These are phyloP conservation scores for Pseudococcus jackbeardsleyi DNA, from an alignment of 2,888 invertebrate species.

Conservation along the genomic window DNA sequence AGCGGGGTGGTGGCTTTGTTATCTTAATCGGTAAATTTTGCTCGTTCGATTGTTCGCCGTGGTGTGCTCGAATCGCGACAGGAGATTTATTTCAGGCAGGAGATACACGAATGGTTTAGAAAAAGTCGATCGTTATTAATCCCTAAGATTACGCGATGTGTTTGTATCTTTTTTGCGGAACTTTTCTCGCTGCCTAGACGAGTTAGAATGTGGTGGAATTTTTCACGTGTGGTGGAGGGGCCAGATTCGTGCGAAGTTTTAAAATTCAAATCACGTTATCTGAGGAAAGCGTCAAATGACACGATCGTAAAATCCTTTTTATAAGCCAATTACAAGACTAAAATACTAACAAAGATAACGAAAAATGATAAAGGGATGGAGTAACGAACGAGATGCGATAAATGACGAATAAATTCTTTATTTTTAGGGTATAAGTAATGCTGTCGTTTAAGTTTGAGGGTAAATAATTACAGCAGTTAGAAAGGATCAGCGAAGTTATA, in stretches of 20 bases:
- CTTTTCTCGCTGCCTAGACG: background rate
- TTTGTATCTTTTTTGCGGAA: background rate
- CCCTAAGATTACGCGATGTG: background rate
- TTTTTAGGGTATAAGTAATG: slow-evolving; percentile 65
- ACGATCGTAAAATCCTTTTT: slow-evolving; percentile 52
- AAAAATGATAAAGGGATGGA: slow-evolving; percentile 12
- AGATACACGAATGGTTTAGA: background rate
- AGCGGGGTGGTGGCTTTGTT: background rate
- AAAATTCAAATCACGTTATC: slow-evolving; percentile 58
- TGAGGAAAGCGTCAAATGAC: slow-evolving; percentile 1
- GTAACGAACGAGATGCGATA: slow-evolving; percentile 50
- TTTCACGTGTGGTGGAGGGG: background rate
- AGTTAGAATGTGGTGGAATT: background rate
- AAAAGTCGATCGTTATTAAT: background rate
- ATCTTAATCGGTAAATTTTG: slow-evolving; percentile 28
- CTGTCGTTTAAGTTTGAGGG: slow-evolving; percentile 62
- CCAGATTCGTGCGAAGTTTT: background rate
- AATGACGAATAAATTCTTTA: slow-evolving; percentile 64
- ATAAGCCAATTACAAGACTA: slow-evolving; percentile 61
- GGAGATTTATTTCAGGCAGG: background rate
- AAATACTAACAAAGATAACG: slow-evolving; percentile 53
- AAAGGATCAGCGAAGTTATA: slow-evolving; percentile 64
- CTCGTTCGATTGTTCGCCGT: background rate
- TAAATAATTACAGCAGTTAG: slow-evolving; percentile 65
- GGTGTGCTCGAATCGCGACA: background rate